Percentiles rank a stretch among this genome's conserved stretches.
phyloP scores from a whole-genome alignment of 2,797 vertebrate genomes.

The Delichon dasypus region DNA sequence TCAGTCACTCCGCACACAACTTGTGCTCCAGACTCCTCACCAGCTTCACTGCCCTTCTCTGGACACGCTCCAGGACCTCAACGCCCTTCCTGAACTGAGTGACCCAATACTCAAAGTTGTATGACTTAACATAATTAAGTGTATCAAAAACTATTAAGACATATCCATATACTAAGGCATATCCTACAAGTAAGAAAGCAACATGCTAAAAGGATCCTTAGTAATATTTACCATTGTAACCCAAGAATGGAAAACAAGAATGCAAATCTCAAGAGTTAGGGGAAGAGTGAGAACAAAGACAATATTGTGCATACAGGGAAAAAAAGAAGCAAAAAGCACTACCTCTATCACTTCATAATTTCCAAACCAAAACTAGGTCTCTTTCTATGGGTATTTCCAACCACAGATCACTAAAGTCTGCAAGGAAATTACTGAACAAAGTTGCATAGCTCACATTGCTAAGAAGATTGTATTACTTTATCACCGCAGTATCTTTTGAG shows the following conservation, averaged over 20 bases:
- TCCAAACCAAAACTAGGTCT: not conserved
- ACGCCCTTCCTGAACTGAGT: accelerated
- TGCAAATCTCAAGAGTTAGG: not conserved
- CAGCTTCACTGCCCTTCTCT: not conserved
- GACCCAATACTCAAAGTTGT: not conserved
- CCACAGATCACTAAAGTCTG: not conserved
- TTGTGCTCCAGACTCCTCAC: not conserved
- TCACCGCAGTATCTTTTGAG: not conserved
- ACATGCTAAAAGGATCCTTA: not conserved
- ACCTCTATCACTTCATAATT: not conserved
- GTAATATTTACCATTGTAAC: not conserved
- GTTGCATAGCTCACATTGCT: not conserved
- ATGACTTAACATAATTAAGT: not conserved
- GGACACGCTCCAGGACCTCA: accelerated
- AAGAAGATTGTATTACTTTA: not conserved
- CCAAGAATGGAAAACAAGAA: not conserved
- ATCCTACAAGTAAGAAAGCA: not conserved
- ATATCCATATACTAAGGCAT: not conserved
- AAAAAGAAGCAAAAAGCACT: not conserved
- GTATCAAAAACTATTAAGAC: not conserved
- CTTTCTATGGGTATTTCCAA: not conserved
- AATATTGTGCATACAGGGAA: not conserved
- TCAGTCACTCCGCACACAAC: not conserved
- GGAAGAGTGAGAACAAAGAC: not conserved
- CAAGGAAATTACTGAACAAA: not conserved